phyloP scores from a whole-genome alignment of 2,113 vertebrate species.

The Eublepharis macularius region DNA sequence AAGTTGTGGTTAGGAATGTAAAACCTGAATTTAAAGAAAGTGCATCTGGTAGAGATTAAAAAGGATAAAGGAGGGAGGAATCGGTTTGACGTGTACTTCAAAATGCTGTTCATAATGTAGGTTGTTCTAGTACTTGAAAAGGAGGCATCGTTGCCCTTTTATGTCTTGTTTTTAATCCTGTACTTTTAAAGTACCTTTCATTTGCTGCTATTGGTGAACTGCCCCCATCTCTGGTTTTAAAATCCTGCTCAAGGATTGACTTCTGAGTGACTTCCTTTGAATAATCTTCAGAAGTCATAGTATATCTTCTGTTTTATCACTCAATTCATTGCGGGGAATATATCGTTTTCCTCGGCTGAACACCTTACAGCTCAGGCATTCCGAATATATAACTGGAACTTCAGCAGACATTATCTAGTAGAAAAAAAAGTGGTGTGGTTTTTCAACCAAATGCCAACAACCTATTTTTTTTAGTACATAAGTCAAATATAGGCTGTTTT shows the following conservation, averaged over 20 bases:
- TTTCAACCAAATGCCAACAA: conserved; percentile 8
- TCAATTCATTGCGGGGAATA: conserved; percentile 36
- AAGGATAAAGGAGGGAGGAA: conserved; percentile 59
- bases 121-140: conserved; percentile 64
- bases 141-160: conserved; percentile 55
- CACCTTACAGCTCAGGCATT: conserved; percentile 18
- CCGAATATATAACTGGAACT: not conserved
- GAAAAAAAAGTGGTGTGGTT: conserved; percentile 15
- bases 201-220: conserved; percentile 70
- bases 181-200: conserved; percentile 69
- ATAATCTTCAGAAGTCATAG: conserved; percentile 57
- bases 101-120: conserved; percentile 63
- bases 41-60: conserved; percentile 70
- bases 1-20: conserved; percentile 61
- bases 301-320: conserved; percentile 48
- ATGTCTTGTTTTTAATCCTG: conserved; percentile 63
- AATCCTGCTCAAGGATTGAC: conserved; percentile 48
- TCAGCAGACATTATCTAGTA: conserved; percentile 9
- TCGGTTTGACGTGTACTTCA: conserved; percentile 66
- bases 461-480: not conserved
- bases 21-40: conserved; percentile 67
- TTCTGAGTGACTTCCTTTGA: conserved; percentile 55
- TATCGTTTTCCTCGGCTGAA: not conserved
- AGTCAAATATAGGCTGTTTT: not conserved
- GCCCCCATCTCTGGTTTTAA: conserved; percentile 60